A percentile compares a stretch with the other conserved stretches of the same genome.
phyloP scores from a whole-genome alignment of 2,113 vertebrate genomes.

The Urocynchramus pylzowi region DNA sequence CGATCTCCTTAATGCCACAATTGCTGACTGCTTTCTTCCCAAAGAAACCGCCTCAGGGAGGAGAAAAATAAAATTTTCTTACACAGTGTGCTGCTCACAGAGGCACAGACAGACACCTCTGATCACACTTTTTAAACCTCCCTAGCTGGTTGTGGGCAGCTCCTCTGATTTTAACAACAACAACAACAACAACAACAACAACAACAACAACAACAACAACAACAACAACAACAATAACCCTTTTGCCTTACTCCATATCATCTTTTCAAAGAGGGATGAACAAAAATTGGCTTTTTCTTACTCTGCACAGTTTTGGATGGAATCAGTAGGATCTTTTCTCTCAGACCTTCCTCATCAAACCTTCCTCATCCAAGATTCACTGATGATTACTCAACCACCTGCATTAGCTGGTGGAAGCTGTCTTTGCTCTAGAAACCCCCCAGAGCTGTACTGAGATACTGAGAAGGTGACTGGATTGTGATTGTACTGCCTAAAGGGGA shows the following conservation, averaged over 20 bases:
- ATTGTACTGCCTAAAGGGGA: neutral
- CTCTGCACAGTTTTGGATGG: neutral
- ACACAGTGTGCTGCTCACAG: neutral
- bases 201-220: neutral
- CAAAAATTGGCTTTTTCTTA: neutral
- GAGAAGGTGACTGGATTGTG: neutral
- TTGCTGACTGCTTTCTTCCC: constrained; percentile 22
- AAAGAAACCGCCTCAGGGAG: neutral
- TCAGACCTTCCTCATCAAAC: neutral
- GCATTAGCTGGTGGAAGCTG: neutral
- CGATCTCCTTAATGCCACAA: neutral
- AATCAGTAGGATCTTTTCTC: neutral
- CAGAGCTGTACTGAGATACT: neutral
- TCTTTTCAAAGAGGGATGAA: neutral
- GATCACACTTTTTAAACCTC: neutral
- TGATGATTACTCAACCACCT: neutral
- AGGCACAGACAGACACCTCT: neutral
- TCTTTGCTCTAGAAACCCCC: neutral
- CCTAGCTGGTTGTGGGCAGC: neutral
- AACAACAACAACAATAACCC: neutral
- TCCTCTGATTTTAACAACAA: neutral
- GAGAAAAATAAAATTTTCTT: neutral
- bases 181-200: neutral
- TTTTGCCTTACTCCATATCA: neutral
- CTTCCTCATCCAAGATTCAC: neutral